These are phyloP conservation scores for Peromyscus aztecus DNA, from an alignment of 2,797 vertebrate species.

Conservation along the genomic window DNA sequence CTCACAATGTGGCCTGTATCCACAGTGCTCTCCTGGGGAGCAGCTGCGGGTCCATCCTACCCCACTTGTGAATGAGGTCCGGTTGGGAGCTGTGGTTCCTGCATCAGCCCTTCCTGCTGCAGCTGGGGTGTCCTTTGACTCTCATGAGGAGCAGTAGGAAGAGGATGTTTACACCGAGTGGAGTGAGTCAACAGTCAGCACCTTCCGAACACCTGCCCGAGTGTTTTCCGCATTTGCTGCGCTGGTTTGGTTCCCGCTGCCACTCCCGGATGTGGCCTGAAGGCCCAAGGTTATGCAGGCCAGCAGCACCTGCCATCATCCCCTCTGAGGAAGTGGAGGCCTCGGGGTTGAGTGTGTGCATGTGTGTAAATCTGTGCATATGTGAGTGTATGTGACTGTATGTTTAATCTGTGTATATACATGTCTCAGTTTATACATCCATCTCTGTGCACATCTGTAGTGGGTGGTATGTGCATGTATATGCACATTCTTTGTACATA, in stretches of 20 bases:
- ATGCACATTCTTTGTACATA: neutral
- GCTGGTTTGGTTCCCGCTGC: neutral
- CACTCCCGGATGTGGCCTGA: too few relatives aligned
- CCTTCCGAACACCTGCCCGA: neutral
- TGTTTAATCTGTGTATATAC: neutral
- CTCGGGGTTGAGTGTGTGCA: rapidly evolving
- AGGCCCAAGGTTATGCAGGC: neutral
- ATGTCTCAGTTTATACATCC: neutral
- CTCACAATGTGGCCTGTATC: rapidly evolving
- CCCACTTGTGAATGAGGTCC: neutral
- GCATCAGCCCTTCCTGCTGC: neutral
- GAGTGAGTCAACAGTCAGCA: neutral
- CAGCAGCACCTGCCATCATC: rapidly evolving
- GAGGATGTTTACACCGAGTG: neutral
- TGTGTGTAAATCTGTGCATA: neutral
- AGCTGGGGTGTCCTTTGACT: neutral
- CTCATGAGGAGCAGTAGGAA: neutral
- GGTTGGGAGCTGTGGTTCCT: neutral
- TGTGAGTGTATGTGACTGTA: neutral
- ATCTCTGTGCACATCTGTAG: neutral
- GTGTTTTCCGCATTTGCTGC: rapidly evolving
- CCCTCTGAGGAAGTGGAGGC: neutral
- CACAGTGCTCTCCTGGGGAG: neutral
- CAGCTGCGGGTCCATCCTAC: neutral
- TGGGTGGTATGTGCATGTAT: neutral